Evolutionary conservation across 2,113 vertebrate genomes (phyloP).

Genomic region (Phyllostomus discolor): DNA sequence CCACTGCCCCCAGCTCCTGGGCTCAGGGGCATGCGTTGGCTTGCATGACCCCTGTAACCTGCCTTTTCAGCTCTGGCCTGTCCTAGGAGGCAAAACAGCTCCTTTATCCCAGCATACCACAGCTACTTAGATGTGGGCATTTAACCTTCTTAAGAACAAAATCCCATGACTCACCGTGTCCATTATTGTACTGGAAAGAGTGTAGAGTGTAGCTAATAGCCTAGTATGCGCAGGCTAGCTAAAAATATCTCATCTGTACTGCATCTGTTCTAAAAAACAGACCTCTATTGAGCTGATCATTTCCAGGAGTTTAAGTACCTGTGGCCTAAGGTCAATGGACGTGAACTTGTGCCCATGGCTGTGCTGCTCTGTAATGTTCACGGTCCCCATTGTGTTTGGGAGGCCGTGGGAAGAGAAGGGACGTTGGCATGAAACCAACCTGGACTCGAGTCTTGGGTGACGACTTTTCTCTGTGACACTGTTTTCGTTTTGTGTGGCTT

Average conservation of each 20-base stretch:
- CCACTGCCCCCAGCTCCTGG: not conserved
- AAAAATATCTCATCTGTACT: not conserved
- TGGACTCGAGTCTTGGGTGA: not conserved
- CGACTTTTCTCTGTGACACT: not conserved
- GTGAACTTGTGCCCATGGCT: not conserved
- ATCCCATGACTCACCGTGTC: slow-evolving; percentile 9
- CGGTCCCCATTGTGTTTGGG: not conserved
- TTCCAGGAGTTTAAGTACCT: not conserved
- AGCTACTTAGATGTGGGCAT: slow-evolving; percentile 56
- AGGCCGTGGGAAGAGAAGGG: not conserved
- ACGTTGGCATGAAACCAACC: not conserved
- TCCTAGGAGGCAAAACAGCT: slow-evolving; percentile 2
- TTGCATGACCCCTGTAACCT: not conserved
- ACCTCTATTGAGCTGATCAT: not conserved
- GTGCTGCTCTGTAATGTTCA: not conserved
- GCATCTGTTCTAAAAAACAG: not conserved
- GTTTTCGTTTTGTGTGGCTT: not conserved
- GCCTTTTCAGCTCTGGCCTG: not conserved
- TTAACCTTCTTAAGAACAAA: slow-evolving; percentile 60
- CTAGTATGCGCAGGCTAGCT: not conserved
- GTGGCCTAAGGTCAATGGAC: not conserved
- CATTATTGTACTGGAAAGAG: not conserved
- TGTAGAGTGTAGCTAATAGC: not conserved
- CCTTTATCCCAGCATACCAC: slow-evolving; percentile 52
- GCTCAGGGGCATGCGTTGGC: slow-evolving; percentile 15